phyloP scores from a whole-genome alignment of 2,797 vertebrate species.

The Bradypodion ventrale region DNA sequence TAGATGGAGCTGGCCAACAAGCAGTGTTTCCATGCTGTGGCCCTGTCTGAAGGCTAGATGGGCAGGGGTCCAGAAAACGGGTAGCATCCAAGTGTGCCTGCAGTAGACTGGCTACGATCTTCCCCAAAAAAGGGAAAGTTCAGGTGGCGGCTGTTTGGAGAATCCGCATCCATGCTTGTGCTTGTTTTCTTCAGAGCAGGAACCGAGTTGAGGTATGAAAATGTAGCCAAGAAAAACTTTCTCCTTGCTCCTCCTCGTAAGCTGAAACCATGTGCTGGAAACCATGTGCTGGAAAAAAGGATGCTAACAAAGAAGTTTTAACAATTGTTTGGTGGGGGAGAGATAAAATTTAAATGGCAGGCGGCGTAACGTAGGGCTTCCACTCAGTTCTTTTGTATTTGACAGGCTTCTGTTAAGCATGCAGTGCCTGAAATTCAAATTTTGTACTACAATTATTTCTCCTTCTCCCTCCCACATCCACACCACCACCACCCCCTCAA shows the following conservation, averaged over 20 bases:
- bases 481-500: too few relatives aligned
- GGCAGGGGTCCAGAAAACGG: not conserved
- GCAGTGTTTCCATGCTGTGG: too few relatives aligned
- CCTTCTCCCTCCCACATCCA: not conserved
- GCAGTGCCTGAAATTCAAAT: not conserved
- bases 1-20: not conserved
- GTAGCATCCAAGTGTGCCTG: not conserved
- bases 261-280: not conserved
- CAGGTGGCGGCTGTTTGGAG: not conserved
- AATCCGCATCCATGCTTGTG: not conserved
- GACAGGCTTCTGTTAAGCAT: not conserved
- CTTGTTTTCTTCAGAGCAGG: not conserved
- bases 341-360: not conserved
- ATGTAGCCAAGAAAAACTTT: not conserved
- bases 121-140: conserved; percentile 6
- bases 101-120: too few relatives aligned
- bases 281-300: not conserved
- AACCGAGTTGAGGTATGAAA: not conserved
- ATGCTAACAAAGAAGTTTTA: not conserved
- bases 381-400: not conserved
- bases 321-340: not conserved
- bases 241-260: not conserved
- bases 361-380: not conserved
- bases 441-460: not conserved
- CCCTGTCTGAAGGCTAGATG: not conserved